These are phyloP conservation scores for Sandelia bainsii DNA, from an alignment of 2,797 vertebrate genomes.

Conservation along the genomic window DNA sequence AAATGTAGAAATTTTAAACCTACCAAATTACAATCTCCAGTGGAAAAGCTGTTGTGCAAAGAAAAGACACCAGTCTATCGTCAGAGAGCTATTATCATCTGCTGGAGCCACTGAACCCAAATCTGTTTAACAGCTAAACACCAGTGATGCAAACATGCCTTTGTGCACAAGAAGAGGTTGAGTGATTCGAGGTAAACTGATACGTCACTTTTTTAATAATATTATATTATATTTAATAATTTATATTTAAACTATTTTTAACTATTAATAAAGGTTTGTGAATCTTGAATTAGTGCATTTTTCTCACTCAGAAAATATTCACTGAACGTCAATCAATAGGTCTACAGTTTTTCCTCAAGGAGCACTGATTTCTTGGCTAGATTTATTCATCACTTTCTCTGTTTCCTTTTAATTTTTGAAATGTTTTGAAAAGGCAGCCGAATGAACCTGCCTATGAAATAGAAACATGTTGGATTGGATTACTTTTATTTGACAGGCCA, in stretches of 20 bases:
- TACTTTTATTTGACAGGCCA: neutral
- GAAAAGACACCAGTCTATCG: neutral
- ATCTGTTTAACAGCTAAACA: conserved; percentile 1
- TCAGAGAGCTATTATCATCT: neutral
- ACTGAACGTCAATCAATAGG: neutral
- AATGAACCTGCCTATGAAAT: neutral
- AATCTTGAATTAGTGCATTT: neutral
- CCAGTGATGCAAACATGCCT: neutral
- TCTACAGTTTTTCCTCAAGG: neutral
- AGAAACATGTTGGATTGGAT: conserved; percentile 1
- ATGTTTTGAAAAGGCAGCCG: neutral
- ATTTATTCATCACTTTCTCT: conserved; percentile 1
- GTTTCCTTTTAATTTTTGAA: neutral
- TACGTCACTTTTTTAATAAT: conserved; percentile 7
- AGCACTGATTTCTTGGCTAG: neutral
- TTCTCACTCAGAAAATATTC: neutral
- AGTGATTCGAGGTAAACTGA: conserved; percentile 1
- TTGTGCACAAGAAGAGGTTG: neutral
- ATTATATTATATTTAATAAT: too few species aligned
- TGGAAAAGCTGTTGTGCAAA: neutral
- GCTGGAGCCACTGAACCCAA: too few species aligned
- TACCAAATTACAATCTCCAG: neutral
- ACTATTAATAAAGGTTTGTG: too few species aligned
- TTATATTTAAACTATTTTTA: too few species aligned
- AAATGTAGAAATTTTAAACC: neutral